Evolutionary conservation across 2,113 vertebrate genomes (phyloP).

Genomic region (Irena cyanogastra): DNA sequence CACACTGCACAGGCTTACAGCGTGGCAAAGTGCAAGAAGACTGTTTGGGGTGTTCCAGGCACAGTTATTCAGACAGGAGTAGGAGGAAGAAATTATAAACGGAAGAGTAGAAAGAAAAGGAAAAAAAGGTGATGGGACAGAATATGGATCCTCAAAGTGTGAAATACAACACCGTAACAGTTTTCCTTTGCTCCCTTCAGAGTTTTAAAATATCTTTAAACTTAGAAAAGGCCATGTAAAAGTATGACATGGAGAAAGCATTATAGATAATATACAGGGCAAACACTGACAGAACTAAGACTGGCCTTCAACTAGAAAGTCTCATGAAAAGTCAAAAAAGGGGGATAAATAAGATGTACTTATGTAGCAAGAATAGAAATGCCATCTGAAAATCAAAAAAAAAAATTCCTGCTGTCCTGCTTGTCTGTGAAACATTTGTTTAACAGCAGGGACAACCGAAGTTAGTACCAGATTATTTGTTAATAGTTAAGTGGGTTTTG

Average conservation of each 20-base stretch:
- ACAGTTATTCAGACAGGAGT: background rate
- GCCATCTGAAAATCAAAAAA: background rate
- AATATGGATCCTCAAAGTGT: background rate
- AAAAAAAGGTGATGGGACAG: background rate
- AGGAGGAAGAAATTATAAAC: background rate
- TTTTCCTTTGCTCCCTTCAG: background rate
- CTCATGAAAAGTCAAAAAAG: background rate
- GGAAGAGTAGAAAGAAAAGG: background rate
- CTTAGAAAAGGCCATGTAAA: background rate
- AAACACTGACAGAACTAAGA: background rate
- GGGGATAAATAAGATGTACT: background rate
- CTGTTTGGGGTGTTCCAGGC: background rate
- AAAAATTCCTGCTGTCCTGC: background rate
- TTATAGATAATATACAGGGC: background rate
- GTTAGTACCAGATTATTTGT: background rate
- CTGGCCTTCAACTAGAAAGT: background rate
- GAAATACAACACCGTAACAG: background rate
- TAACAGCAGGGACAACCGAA: background rate
- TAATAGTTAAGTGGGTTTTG: background rate
- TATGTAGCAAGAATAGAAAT: background rate
- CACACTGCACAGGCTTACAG: accelerated
- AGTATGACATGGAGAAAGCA: background rate
- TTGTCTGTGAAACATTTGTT: background rate
- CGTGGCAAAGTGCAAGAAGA: background rate
- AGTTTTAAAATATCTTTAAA: background rate